Evolutionary conservation across 2,888 invertebrate genomes (phyloP).

Genomic region (Schrankia costaestrigalis): DNA sequence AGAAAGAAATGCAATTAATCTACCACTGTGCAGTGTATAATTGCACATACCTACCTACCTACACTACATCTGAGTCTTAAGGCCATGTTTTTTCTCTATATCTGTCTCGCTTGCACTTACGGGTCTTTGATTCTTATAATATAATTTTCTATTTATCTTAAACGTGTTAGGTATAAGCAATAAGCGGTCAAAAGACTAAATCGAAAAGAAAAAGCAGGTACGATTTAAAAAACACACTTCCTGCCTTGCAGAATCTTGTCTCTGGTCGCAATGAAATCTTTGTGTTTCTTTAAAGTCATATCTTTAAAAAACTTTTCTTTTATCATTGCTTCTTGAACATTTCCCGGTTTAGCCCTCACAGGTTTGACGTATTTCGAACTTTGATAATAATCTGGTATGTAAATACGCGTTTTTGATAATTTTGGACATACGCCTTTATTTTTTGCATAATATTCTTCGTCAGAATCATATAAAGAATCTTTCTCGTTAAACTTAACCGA

Average conservation of each 20-base stretch:
- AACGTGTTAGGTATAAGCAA: no score
- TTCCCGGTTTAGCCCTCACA: conserved; percentile 32
- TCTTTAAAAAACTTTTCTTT: conserved; percentile 67
- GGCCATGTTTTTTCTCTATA: no score
- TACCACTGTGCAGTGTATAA: no score
- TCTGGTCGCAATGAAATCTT: conserved; percentile 74
- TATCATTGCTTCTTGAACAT: conserved; percentile 52
- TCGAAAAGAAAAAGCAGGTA: background rate
- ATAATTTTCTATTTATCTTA: no score
- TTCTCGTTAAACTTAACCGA: conserved; percentile 58
- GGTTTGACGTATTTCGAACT: conserved; percentile 65
- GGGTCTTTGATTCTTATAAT: no score
- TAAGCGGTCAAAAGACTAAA: background rate
- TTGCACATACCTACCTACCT: no score
- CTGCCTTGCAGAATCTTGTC: conserved; percentile 81
- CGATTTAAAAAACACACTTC: conserved; percentile 66
- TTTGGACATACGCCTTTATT: conserved; percentile 62
- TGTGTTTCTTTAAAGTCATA: conserved; percentile 77
- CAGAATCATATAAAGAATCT: conserved; percentile 43
- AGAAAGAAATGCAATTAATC: no score
- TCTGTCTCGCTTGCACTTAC: no score
- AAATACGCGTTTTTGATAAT: conserved; percentile 58
- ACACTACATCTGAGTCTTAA: no score
- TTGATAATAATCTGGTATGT: conserved; percentile 62
- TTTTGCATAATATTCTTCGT: conserved; percentile 48